Evolutionary conservation across 2,113 vertebrate species (phyloP).

Genomic region (Phyllostomus discolor): DNA sequence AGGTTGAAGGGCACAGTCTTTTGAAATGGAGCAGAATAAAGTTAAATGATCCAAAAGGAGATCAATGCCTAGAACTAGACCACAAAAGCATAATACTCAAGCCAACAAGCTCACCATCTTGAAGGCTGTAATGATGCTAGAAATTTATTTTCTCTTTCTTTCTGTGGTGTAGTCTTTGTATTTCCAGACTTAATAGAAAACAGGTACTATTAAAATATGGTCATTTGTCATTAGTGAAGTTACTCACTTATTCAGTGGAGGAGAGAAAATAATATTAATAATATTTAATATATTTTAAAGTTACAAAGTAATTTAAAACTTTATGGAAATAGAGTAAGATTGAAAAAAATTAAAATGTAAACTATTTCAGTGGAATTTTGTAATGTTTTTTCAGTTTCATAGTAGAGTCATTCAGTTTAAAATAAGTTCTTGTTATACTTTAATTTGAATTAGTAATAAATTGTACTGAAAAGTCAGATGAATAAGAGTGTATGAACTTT

Average conservation of each 20-base stretch:
- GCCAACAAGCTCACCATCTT: neutral
- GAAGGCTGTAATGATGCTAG: neutral
- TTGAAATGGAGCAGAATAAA: constrained; percentile 64
- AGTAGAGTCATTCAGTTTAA: neutral
- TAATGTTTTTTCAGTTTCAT: neutral
- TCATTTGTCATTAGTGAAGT: neutral
- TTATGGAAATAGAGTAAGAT: neutral
- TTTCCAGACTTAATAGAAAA: neutral
- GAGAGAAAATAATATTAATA: neutral
- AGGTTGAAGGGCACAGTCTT: constrained; percentile 40
- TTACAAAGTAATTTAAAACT: neutral
- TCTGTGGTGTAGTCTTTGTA: neutral
- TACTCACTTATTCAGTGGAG: neutral
- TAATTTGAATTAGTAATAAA: neutral
- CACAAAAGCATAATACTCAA: constrained; percentile 20
- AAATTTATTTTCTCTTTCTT: constrained; percentile 13
- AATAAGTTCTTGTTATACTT: neutral
- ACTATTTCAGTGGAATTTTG: neutral
- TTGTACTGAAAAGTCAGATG: neutral
- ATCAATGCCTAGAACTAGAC: constrained; percentile 50
- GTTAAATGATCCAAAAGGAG: constrained; percentile 57
- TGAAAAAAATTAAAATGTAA: neutral
- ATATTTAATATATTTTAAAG: neutral
- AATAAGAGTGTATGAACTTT: neutral
- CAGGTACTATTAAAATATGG: neutral